phyloP scores from a whole-genome alignment of 2,113 vertebrate genomes.

The Eurystomus gularis region DNA sequence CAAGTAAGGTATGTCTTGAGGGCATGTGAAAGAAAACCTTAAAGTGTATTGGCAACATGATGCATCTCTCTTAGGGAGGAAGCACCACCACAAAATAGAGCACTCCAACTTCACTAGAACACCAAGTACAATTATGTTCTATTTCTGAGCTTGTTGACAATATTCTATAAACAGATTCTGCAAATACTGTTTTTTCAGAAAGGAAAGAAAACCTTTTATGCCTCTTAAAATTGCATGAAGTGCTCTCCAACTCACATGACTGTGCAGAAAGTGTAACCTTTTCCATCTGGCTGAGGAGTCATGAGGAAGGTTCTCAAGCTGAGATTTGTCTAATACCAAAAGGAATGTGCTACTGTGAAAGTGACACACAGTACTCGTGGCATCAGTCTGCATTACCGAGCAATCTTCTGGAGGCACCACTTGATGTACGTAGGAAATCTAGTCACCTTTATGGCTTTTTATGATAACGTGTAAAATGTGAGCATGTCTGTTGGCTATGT shows the following conservation, averaged over 20 bases:
- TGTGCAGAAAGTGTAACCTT: neutral
- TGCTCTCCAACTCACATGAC: neutral
- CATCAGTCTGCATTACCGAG: neutral
- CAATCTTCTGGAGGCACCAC: neutral
- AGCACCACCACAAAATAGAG: neutral
- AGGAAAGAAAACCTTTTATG: neutral
- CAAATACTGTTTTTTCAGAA: neutral
- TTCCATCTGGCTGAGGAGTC: neutral
- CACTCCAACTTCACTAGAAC: neutral
- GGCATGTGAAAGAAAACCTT: neutral
- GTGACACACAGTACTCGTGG: neutral
- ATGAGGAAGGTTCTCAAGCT: neutral
- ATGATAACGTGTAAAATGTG: neutral
- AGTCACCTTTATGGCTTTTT: neutral
- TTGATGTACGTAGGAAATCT: neutral
- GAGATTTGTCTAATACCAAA: neutral
- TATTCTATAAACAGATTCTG: constrained; percentile 4
- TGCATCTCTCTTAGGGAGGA: neutral
- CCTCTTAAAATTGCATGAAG: neutral
- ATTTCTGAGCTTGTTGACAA: constrained; percentile 23
- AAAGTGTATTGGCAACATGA: neutral
- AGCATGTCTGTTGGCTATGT: fast-evolving
- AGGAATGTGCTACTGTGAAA: neutral
- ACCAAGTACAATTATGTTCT: neutral
- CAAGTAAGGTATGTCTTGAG: neutral